A percentile compares a stretch with the other conserved stretches of the same genome.
Conservation (phyloP, 2,888 invertebrate genomes). For the Eumerus sabulonum region DNA sequence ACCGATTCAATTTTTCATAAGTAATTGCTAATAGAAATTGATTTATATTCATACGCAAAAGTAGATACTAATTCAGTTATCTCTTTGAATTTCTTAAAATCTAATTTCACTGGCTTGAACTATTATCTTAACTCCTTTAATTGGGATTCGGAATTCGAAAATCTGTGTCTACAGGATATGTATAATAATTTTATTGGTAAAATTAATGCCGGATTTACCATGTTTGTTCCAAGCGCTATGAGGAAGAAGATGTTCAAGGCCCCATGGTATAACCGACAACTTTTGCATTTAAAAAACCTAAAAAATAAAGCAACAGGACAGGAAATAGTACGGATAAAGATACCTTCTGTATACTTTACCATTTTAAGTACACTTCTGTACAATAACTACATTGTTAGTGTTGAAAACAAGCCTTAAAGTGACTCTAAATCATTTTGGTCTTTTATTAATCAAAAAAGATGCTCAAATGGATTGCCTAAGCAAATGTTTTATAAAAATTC, state of each 20-base stretch:
- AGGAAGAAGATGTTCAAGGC: background rate
- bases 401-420: slow-evolving; percentile 3
- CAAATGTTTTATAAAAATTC: slow-evolving; percentile 12
- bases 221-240: slow-evolving; percentile 6
- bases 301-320: slow-evolving; percentile 14
- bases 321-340: slow-evolving; percentile 1
- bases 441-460: slow-evolving; percentile 3
- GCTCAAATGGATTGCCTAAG: background rate
- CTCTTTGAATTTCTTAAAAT: slow-evolving; percentile 6
- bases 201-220: background rate
- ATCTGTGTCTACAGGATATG: slow-evolving; percentile 6
- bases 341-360: background rate
- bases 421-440: slow-evolving; percentile 3
- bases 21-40: slow-evolving; percentile 4
- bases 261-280: slow-evolving; percentile 1
- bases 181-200: background rate
- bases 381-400: slow-evolving; percentile 1
- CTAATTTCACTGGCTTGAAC: background rate
- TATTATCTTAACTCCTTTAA: background rate
- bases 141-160: slow-evolving; percentile 5
- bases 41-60: background rate
- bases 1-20: slow-evolving; percentile 12
- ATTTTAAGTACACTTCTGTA: slow-evolving; percentile 3
- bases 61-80: background rate
- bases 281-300: slow-evolving; percentile 6